Conservation (phyloP, 2,113 vertebrate species). For the Heterocephalus glaber region DNA sequence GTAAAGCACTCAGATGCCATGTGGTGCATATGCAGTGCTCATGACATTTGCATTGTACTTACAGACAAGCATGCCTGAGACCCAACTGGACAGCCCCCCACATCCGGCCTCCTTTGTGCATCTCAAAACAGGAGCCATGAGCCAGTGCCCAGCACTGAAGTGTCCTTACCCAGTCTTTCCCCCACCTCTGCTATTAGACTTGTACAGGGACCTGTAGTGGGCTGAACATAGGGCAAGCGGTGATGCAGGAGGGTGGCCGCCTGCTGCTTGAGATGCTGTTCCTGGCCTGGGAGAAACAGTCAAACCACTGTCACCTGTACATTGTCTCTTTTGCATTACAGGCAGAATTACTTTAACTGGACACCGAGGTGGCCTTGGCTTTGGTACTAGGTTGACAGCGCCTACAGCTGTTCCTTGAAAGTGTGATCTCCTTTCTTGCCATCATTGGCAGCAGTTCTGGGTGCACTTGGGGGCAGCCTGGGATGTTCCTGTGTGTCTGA, state of each 20-base stretch:
- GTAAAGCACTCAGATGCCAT: rapidly evolving
- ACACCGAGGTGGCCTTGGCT: background rate
- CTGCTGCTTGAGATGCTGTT: background rate
- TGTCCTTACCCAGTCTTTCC: rapidly evolving
- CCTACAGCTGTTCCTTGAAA: background rate
- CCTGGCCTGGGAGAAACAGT: background rate
- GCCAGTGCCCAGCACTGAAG: background rate
- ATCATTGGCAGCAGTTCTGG: rapidly evolving
- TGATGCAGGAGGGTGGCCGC: background rate
- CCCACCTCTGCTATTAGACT: background rate
- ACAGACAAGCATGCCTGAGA: background rate
- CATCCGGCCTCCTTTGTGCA: background rate
- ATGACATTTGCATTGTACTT: background rate
- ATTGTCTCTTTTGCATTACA: background rate
- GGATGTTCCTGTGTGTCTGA: background rate
- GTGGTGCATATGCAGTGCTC: background rate
- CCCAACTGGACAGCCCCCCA: background rate
- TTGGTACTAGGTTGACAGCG: background rate
- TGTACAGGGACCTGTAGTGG: background rate
- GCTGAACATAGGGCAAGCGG: too few species aligned
- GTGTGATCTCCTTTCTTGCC: background rate
- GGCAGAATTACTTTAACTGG: background rate
- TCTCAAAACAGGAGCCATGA: background rate
- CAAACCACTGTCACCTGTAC: background rate
- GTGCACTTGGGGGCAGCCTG: background rate